These are phyloP conservation scores for Nyctereutes procyonoides DNA, from an alignment of 2,113 vertebrate genomes.

Conservation along the genomic window DNA sequence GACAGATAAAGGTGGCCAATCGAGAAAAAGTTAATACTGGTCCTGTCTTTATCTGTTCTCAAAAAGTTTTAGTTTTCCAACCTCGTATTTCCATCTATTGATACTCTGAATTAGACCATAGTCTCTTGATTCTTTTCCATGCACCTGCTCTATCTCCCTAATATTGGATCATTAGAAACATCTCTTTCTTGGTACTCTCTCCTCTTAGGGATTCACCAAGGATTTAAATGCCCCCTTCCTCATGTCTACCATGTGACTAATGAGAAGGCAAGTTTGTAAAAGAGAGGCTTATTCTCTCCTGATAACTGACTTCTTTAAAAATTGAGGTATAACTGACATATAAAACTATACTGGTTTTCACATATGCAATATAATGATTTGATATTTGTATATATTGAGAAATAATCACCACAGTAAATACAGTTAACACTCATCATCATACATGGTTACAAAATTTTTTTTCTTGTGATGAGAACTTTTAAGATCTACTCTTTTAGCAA, in stretches of 20 bases:
- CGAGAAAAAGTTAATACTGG: neutral
- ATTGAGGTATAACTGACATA: neutral
- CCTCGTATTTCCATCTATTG: neutral
- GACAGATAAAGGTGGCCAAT: neutral
- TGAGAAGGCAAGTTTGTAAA: neutral
- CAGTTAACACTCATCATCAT: neutral
- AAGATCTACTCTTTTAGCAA: neutral
- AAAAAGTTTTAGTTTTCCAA: neutral
- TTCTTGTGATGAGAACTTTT: neutral
- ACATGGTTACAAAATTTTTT: neutral
- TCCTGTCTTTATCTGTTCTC: neutral
- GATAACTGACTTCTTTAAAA: neutral
- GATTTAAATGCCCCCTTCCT: neutral
- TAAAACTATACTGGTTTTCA: neutral
- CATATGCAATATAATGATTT: neutral
- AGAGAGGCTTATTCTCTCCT: fast-evolving
- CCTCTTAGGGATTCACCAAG: neutral
- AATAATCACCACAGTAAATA: neutral
- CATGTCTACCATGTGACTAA: neutral
- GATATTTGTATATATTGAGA: neutral
- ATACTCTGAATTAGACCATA: neutral
- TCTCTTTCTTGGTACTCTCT: neutral
- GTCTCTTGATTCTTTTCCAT: neutral
- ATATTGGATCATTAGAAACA: neutral
- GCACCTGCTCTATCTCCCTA: neutral